These are phyloP conservation scores for Acanthosepion pharaonis DNA, from an alignment of 2,888 invertebrate species.

Conservation along the genomic window DNA sequence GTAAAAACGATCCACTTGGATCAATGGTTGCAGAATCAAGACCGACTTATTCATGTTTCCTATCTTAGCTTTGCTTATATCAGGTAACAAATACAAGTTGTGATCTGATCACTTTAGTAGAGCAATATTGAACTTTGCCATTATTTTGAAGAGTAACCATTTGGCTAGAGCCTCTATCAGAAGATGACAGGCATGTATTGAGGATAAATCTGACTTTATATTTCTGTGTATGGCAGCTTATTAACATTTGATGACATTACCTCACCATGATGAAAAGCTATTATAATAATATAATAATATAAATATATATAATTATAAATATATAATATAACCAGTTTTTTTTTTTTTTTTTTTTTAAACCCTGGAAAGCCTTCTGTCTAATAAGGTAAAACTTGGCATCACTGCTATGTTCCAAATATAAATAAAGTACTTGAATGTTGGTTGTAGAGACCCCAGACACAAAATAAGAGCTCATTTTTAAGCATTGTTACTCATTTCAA, in stretches of 20 bases:
- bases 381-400: no score
- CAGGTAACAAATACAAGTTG: not conserved
- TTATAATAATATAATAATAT: no score
- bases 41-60: not conserved
- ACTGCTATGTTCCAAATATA: no score
- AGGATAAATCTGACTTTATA: not conserved
- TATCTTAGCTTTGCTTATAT: not conserved
- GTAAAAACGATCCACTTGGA: not conserved
- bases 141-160: not conserved
- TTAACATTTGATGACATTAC: not conserved
- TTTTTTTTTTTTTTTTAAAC: no score
- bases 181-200: not conserved
- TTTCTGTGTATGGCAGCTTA: not conserved
- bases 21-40: not conserved
- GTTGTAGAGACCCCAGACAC: no score
- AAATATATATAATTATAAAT: no score
- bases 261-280: not conserved
- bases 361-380: not conserved
- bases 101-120: not conserved
- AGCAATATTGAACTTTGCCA: not conserved
- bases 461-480: not conserved
- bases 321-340: not conserved
- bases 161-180: not conserved
- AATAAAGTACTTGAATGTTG: no score
- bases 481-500: not conserved